Evolutionary conservation across 2,113 vertebrate species (phyloP).

Genomic region (Poecile atricapillus): DNA sequence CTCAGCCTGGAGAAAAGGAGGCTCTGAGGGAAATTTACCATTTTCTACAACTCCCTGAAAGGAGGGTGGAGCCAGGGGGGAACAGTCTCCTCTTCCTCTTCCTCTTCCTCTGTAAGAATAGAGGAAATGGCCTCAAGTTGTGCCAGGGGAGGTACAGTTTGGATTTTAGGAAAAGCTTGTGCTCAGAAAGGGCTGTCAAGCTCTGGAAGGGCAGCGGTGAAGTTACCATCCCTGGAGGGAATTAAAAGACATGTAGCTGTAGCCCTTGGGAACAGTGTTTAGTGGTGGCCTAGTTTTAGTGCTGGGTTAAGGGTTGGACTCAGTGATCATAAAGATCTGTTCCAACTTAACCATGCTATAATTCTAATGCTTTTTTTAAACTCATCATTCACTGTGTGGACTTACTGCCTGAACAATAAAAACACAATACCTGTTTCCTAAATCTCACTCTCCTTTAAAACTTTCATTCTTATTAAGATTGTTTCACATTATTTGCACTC

Average conservation of each 20-base stretch:
- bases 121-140: neutral
- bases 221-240: too few relatives aligned
- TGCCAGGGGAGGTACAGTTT: neutral
- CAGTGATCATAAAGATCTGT: neutral
- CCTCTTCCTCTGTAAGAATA: too few relatives aligned
- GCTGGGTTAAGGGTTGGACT: neutral
- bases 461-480: neutral
- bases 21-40: neutral
- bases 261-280: neutral
- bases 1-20: neutral
- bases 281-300: neutral
- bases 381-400: neutral
- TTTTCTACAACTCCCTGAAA: neutral
- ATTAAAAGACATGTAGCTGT: neutral
- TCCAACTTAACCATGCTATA: neutral
- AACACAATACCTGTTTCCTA: fast-evolving
- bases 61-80: neutral
- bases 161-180: neutral
- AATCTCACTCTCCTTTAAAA: neutral
- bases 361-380: neutral
- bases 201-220: neutral
- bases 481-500: neutral
- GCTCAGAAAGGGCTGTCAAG: neutral
- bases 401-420: neutral
- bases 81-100: too few relatives aligned